A percentile compares a stretch with the other conserved stretches of the same genome.
Conservation (phyloP, 2,888 invertebrate species). For the Drosophila anomalata region DNA sequence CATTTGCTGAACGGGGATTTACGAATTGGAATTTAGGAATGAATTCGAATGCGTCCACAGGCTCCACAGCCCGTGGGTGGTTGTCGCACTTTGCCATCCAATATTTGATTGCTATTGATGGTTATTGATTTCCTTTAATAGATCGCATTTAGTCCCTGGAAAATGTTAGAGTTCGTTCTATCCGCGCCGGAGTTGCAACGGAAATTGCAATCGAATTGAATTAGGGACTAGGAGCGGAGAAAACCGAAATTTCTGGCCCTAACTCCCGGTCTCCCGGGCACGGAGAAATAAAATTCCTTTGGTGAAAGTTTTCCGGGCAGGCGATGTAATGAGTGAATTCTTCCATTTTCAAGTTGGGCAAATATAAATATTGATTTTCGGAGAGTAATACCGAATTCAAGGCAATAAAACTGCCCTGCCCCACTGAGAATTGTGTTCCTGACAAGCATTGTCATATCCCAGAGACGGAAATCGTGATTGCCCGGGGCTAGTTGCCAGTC, state of each 20-base stretch:
- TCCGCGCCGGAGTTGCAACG: constrained; percentile 21
- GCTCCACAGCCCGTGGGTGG: constrained; percentile 2
- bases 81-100: constrained; percentile 3
- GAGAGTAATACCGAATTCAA: constrained; percentile 33
- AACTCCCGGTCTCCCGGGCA: background rate
- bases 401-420: constrained; percentile 52
- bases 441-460: constrained; percentile 44
- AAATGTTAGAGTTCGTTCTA: constrained; percentile 20
- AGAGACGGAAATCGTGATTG: constrained; percentile 62
- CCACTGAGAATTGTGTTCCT: constrained; percentile 42
- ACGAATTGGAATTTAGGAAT: constrained; percentile 44
- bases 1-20: constrained; percentile 58
- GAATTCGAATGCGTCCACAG: constrained; percentile 3
- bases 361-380: constrained; percentile 54
- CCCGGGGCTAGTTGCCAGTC: constrained; percentile 49
- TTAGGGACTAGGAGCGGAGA: constrained; percentile 4
- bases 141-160: constrained; percentile 14
- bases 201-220: constrained; percentile 33
- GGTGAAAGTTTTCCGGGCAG: background rate
- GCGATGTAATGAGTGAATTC: constrained; percentile 35
- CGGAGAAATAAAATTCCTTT: background rate
- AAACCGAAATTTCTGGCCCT: background rate
- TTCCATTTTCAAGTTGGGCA: constrained; percentile 57
- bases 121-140: constrained; percentile 33
- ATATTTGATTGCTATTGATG: constrained; percentile 12